Evolutionary conservation across 2,797 vertebrate genomes (phyloP).

Genomic region (Cyclopterus lumpus): DNA sequence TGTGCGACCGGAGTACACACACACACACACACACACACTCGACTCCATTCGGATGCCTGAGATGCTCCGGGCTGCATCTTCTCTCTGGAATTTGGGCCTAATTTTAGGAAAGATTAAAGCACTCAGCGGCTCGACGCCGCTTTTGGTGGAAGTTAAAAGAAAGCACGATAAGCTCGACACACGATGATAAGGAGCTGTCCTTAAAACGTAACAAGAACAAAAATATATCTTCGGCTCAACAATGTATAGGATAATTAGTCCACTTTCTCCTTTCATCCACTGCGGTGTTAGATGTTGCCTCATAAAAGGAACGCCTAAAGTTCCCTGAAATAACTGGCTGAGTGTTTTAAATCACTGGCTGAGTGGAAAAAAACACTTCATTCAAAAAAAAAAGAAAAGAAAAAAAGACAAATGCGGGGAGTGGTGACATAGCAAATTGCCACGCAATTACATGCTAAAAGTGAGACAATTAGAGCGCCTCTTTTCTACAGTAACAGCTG

Average conservation of each 20-base stretch:
- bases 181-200: constrained; percentile 62
- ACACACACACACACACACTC: no score
- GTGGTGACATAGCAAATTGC: constrained; percentile 69
- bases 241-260: constrained; percentile 69
- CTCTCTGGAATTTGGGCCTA: constrained; percentile 55
- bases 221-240: constrained; percentile 36
- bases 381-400: constrained; percentile 43
- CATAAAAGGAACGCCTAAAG: constrained; percentile 23
- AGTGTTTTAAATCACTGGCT: constrained; percentile 19
- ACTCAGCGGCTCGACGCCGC: constrained; percentile 53
- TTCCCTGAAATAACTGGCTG: constrained; percentile 30
- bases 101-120: constrained; percentile 70
- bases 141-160: constrained; percentile 64
- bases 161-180: constrained; percentile 56
- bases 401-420: constrained; percentile 32
- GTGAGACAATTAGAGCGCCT: constrained; percentile 79
- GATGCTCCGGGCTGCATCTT: constrained; percentile 18
- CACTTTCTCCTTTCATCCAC: constrained; percentile 45
- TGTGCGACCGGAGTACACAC: constrained; percentile 32
- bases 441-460: constrained; percentile 81
- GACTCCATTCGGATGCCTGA: constrained; percentile 18
- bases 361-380: constrained; percentile 33
- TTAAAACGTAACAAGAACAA: constrained; percentile 25
- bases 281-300: constrained; percentile 40
- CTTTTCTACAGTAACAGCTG: constrained; percentile 76